Base-by-base conservation (phyloP, 2,113 vertebrate species). In the Zeus faber region DNA sequence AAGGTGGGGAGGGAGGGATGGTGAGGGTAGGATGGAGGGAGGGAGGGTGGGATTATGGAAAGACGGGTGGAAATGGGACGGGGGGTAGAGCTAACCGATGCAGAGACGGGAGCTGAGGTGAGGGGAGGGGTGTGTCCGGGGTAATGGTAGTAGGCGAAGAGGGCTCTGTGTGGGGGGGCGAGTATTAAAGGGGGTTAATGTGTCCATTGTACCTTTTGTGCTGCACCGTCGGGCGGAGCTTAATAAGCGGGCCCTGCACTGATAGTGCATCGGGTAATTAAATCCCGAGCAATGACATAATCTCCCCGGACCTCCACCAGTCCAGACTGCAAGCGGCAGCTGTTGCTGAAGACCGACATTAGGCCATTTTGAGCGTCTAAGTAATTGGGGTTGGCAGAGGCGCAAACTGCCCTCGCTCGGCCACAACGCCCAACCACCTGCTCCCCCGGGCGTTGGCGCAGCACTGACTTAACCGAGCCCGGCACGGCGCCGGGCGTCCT, bases 121-220 rank as follows among this genome's bases (percentile, higher is more conserved):
- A 53, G 35, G 63, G 62, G 72, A 54, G 67, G 67, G 62, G 65
- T 35, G 58, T 67, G 72, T 64, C 67, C 69, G 54, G 35, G 67
- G 35, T 51, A 59, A 61, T 67, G 49, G 58, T 53, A 69, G 39
- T 14, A 49, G 61, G 60, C 44, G 37, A 60, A 73, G 53, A 53
- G 58, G 43, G 53, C 45, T n/a, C n/a, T 3, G 8, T 27, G 41
- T 45, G 47, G 26, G n/a, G 13, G 13, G 70, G 48, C 58, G 40
- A 54, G 61, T 53, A 72, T 48, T 51, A 61, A 62, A 31, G 61
- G 58, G 54, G 62, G 37, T 40, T 72, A 80, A 81, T 73, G 64
- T 66, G 65, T 50, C 65, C 40, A 41, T 2, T 41, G 40, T 41
- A 3, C 6, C n/a, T 41, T 18, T 16, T 20, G 6, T 39, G 14